These are phyloP conservation scores for Melinaea menophilus DNA, from an alignment of 2,888 invertebrate genomes.

Conservation along the genomic window DNA sequence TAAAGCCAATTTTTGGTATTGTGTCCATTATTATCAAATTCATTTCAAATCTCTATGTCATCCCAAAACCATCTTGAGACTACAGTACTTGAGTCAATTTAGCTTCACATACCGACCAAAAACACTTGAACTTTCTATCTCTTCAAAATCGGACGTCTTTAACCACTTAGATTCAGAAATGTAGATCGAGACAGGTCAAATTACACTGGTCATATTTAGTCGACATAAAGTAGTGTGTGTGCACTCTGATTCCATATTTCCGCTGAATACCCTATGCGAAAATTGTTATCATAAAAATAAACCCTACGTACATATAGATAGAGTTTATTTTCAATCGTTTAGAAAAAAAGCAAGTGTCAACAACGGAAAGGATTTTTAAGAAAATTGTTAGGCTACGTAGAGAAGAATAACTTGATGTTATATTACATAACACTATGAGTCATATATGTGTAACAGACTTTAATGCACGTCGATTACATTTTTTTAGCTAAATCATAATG, in stretches of 20 bases:
- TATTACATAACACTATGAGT: not conserved
- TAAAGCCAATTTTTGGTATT: constrained; percentile 5
- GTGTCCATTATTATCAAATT: constrained; percentile 12
- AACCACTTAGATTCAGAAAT: constrained; percentile 38
- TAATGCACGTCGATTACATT: not conserved
- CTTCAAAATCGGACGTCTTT: constrained; percentile 37
- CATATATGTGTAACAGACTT: not conserved
- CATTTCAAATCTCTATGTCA: constrained; percentile 46
- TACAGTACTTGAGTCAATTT: constrained; percentile 73
- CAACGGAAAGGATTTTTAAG: constrained; percentile 41
- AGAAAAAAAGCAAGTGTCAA: constrained; percentile 19
- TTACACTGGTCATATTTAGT: constrained; percentile 51
- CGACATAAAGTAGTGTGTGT: constrained; percentile 55
- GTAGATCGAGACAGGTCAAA: constrained; percentile 44
- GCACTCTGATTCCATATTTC: constrained; percentile 70
- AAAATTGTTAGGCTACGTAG: constrained; percentile 34
- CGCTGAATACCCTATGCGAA: constrained; percentile 63
- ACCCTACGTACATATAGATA: constrained; percentile 37
- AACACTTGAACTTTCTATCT: constrained; percentile 48
- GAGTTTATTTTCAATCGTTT: constrained; percentile 33
- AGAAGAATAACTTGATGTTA: constrained; percentile 19
- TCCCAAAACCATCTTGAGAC: constrained; percentile 56
- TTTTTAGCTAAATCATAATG: not conserved
- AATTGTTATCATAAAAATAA: constrained; percentile 39
- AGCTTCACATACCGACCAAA: constrained; percentile 52